Conservation (phyloP, 2,113 vertebrate species). For the Ascaphus truei region DNA sequence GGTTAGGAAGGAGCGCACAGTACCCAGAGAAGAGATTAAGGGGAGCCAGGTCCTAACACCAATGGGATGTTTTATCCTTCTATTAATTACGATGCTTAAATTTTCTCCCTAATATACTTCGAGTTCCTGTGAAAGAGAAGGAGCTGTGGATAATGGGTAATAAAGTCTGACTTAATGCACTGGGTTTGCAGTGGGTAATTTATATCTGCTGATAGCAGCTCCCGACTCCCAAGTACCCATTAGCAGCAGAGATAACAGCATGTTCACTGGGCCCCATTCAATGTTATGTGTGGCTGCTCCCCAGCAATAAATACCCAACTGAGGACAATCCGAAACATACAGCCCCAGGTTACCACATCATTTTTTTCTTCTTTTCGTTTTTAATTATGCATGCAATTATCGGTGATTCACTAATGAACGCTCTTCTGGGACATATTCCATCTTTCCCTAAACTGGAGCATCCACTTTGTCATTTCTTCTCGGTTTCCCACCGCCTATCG, state of each 20-base stretch:
- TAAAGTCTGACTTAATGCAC: slow-evolving; percentile 61
- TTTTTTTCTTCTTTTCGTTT: slow-evolving; percentile 3
- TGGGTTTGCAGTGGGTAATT: slow-evolving; percentile 57
- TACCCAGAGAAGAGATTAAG: background rate
- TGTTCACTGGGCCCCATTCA: slow-evolving; percentile 46
- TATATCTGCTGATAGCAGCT: slow-evolving; percentile 49
- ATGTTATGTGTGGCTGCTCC: slow-evolving; percentile 20
- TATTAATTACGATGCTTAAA: slow-evolving; percentile 49
- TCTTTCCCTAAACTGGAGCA: background rate
- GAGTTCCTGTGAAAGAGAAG: slow-evolving; percentile 49
- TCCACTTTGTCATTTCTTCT: background rate
- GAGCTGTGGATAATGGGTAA: slow-evolving; percentile 61
- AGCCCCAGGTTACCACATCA: slow-evolving; percentile 23
- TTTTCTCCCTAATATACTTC: slow-evolving; percentile 53
- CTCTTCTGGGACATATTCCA: slow-evolving; percentile 7
- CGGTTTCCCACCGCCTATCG: no score
- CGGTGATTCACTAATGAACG: slow-evolving; percentile 17
- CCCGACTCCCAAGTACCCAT: slow-evolving; percentile 45
- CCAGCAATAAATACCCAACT: slow-evolving; percentile 28
- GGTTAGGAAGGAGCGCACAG: background rate
- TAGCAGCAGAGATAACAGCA: slow-evolving; percentile 35
- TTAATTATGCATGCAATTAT: slow-evolving; percentile 29
- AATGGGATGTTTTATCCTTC: slow-evolving; percentile 18
- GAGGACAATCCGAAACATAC: background rate
- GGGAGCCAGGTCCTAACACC: slow-evolving; percentile 8